A percentile compares a stretch with the other conserved stretches of the same genome.
phyloP scores from a whole-genome alignment of 2,113 vertebrate genomes.

The Myotis lucifugus region DNA sequence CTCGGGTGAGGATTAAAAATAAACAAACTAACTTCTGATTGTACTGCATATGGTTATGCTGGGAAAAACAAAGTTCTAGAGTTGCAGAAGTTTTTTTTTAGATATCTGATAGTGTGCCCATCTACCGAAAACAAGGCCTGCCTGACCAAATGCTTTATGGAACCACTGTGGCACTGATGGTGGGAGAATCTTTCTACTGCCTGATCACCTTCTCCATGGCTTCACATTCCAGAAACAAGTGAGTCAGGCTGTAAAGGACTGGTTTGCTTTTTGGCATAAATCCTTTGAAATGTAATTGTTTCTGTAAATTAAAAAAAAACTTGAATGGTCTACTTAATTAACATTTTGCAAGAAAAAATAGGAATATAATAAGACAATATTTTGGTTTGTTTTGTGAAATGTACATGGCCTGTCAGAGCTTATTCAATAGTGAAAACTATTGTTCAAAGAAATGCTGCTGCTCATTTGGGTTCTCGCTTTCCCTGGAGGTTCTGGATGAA shows the following conservation, averaged over 20 bases:
- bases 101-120: too few species aligned
- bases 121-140: slow-evolving; percentile 93
- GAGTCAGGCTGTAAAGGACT: slow-evolving; percentile 60
- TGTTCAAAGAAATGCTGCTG: background rate
- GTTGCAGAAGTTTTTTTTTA: too few species aligned
- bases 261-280: slow-evolving; percentile 15
- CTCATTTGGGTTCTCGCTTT: slow-evolving; percentile 8
- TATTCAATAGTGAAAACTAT: background rate
- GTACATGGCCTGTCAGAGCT: slow-evolving; percentile 32
- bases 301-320: background rate
- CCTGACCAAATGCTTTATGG: slow-evolving; percentile 94
- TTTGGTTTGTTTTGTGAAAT: slow-evolving; percentile 36
- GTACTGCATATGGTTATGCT: too few species aligned
- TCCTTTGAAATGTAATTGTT: slow-evolving; percentile 52
- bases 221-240: slow-evolving; percentile 88
- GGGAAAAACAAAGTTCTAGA: too few species aligned
- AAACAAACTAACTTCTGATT: background rate
- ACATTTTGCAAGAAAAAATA: slow-evolving; percentile 42
- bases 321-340: slow-evolving; percentile 22
- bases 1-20: too few species aligned
- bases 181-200: slow-evolving; percentile 94
- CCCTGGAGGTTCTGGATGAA: slow-evolving; percentile 32
- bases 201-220: slow-evolving; percentile 94
- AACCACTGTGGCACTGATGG: slow-evolving; percentile 96
- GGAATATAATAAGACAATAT: background rate